Conservation (phyloP, 2,888 invertebrate species). For the Bursaphelenchus okinawaensis region DNA sequence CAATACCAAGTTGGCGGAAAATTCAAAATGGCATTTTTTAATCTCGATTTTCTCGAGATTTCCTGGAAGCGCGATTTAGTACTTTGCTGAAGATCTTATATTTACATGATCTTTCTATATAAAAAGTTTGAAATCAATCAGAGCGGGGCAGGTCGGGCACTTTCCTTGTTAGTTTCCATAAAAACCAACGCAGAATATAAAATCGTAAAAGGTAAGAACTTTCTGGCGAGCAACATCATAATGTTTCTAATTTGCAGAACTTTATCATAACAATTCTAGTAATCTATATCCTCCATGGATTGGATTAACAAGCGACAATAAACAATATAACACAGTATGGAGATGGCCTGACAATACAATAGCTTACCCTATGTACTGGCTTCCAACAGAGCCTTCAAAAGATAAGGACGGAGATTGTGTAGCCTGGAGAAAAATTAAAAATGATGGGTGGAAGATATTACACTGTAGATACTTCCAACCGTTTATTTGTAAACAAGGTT, state of each 20-base stretch:
- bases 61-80: too few species aligned
- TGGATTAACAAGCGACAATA: background rate
- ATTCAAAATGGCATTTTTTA: too few species aligned
- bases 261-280: background rate
- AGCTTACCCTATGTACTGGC: slow-evolving; percentile 14
- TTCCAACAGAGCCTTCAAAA: background rate
- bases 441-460: slow-evolving; percentile 16
- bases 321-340: background rate
- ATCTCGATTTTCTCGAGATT: too few species aligned
- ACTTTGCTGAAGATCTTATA: too few species aligned
- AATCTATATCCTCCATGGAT: slow-evolving; percentile 17
- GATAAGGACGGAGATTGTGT: background rate
- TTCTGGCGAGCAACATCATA: too few species aligned
- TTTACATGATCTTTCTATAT: too few species aligned
- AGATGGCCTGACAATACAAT: slow-evolving; percentile 3
- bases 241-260: too few species aligned
- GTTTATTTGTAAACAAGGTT: slow-evolving; percentile 19
- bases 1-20: too few species aligned
- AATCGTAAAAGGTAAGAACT: background rate
- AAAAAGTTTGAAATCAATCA: too few species aligned
- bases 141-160: too few species aligned
- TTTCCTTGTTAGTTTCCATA: background rate
- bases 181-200: background rate
- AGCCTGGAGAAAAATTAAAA: slow-evolving; percentile 15
- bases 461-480: slow-evolving; percentile 18